Evolutionary conservation across 2,888 invertebrate genomes (phyloP), one percentile per base, ranked within the genome.

Genomic region (Dorcus hopei): DNA sequence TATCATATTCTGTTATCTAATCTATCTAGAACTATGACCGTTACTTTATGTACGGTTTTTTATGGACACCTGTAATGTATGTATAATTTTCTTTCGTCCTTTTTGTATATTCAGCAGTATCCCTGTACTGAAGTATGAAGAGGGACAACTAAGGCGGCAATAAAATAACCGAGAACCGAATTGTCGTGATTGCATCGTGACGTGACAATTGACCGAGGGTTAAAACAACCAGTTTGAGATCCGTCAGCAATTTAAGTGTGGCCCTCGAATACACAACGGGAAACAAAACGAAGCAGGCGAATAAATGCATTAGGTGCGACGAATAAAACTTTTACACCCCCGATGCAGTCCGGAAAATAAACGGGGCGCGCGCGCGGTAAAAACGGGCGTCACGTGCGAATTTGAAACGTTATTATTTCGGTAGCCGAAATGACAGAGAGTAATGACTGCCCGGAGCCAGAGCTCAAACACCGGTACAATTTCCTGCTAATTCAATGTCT

Each of bases 401-500:
- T 68, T 67, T 65, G 65, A 68, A 68, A 70, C 68, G 68, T 68
- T 68, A 70, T 70, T 33, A 33, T 33, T 33, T 67, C 63, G 57
- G 57, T 55, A 51, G 54, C 57, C 56, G 41, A 62, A 65, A 68
- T 77, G 77, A 77, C 77, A 75, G 72, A 74, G 76, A 77, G 70
- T 77, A 75, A 77, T 77, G 77, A 72, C 65, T 60, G 66, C 68
- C 67, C 67, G 54, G 65, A 61, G 70, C 70, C 66, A 68, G 56
- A 49, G 71, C 67, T 69, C 67, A 69, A 68, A 69, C 69, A 69
- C 70, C 70, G 72, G 74, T 74, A 74, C 77, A 78, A 79, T 79
- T 79, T 79, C 79, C 79, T 77, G 78, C 77, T 79, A 77, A 79
- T 79, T 79, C 79, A 79, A 79, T 79, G 79, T 79, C 79, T 79